Conservation (phyloP, 2,888 invertebrate genomes). For the Chorisops tibialis region DNA sequence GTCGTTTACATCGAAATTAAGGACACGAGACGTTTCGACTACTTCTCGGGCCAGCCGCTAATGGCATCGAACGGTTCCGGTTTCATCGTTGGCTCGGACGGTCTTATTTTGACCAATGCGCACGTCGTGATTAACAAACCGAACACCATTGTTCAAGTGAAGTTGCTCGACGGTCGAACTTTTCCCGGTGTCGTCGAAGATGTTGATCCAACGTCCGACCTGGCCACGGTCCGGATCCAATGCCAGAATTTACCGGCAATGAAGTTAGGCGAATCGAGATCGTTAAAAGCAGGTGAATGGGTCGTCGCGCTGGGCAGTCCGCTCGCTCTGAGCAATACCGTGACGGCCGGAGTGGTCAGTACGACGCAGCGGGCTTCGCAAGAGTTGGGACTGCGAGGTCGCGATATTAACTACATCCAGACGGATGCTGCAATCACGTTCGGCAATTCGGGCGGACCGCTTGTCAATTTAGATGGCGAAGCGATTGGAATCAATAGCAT, state of each 20-base stretch:
- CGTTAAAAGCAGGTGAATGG: conserved; percentile 85
- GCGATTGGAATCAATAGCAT: conserved; percentile 91
- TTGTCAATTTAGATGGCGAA: conserved; percentile 90
- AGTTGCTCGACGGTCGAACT: conserved; percentile 66
- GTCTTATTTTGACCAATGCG: conserved; percentile 89
- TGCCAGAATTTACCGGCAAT: conserved; percentile 72
- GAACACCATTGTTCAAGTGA: conserved; percentile 65
- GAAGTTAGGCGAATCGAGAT: conserved; percentile 73
- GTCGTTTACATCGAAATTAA: conserved; percentile 91
- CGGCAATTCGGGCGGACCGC: conserved; percentile 92
- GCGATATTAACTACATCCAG: conserved; percentile 85
- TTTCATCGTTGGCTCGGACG: conserved; percentile 82
- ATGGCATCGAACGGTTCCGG: conserved; percentile 86
- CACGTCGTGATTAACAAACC: conserved; percentile 86
- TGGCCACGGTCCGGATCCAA: conserved; percentile 82
- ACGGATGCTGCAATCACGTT: conserved; percentile 96
- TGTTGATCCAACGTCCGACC: conserved; percentile 79
- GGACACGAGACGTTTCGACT: conserved; percentile 68
- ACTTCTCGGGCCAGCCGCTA: too few species aligned
- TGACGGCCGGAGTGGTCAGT: conserved; percentile 88
- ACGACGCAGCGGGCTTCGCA: conserved; percentile 64
- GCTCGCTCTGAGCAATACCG: conserved; percentile 81
- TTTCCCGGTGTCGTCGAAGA: conserved; percentile 77
- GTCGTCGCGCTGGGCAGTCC: conserved; percentile 93
- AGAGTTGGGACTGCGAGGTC: conserved; percentile 65